Base-by-base conservation (phyloP, 2,113 vertebrate species). In the Malurus alboscapulatus region DNA sequence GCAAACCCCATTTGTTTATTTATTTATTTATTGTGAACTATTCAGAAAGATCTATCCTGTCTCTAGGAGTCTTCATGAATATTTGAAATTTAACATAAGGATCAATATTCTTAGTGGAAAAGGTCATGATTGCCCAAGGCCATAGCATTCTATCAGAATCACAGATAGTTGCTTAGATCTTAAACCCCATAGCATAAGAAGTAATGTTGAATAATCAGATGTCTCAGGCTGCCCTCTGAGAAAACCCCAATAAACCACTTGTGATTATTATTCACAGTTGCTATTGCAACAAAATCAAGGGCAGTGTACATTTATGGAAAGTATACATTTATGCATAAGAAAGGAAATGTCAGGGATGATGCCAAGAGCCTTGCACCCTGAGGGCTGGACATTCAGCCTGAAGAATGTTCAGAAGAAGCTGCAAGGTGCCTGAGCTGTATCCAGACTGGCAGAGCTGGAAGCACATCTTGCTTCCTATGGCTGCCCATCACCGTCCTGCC, bases 1-100 rank as follows among this genome's bases (percentile, higher is more conserved):
- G 8, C 40, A 90, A 90, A 87, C 0, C 10, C 16, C 48, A 82
- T 93, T 95, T 87, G 53, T 92, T 91, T 92, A 40, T 90, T 95
- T 96, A 62, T 44, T 94, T 96, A 87, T 94, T 95, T 94, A 91
- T 84, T 82, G 58, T 57, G 77, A 85, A 66, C 71, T 62, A n/a
- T 95, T 91, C 73, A 72, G 51, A 88, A 92, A 61, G 27, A 72
- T 71, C 74, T 71, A 47, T 83, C 38, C 54, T 65, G 63, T 71
- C 59, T 91, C 77, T 75, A 1, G 0, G 45, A 68, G 48, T 40
- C 59, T 88, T 84, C 63, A 76, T 93, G 77, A 94, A 88, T 95
- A 87, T 93, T 93, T 84, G 72, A 95, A 84, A 18, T 69, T 76
- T 68, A 89, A 80, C 63, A n/a, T 50, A 88, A 75, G 20, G 25